These are phyloP conservation scores for Spilarctia lutea DNA, from an alignment of 2,888 invertebrate species.

Conservation along the genomic window DNA sequence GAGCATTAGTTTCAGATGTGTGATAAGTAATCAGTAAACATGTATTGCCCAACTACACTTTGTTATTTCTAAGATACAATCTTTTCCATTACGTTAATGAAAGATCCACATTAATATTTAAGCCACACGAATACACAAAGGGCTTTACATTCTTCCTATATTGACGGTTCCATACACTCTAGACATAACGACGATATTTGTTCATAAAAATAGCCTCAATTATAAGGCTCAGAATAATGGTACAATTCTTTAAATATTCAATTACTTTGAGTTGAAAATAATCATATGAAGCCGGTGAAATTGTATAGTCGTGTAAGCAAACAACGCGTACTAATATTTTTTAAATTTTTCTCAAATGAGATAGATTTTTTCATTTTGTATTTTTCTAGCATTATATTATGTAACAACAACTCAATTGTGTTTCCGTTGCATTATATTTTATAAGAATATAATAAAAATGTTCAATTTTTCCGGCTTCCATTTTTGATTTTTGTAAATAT, in stretches of 20 bases:
- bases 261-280: background rate
- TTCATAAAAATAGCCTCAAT: background rate
- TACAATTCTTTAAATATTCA: background rate
- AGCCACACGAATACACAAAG: background rate
- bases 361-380: too few species aligned
- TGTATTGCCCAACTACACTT: background rate
- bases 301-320: too few species aligned
- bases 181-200: background rate
- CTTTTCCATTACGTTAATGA: background rate
- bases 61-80: background rate
- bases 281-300: too few species aligned
- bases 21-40: background rate
- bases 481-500: too few species aligned
- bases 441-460: too few species aligned
- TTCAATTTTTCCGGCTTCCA: too few species aligned
- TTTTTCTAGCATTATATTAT: too few species aligned
- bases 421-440: too few species aligned
- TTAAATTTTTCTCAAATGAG: too few species aligned
- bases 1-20: background rate
- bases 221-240: background rate
- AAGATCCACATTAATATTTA: background rate
- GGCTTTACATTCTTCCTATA: background rate
- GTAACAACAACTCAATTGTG: too few species aligned
- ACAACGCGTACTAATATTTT: too few species aligned
- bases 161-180: background rate